Base-by-base conservation (phyloP, 2,888 invertebrate species). In the Horisme vitalbata region DNA sequence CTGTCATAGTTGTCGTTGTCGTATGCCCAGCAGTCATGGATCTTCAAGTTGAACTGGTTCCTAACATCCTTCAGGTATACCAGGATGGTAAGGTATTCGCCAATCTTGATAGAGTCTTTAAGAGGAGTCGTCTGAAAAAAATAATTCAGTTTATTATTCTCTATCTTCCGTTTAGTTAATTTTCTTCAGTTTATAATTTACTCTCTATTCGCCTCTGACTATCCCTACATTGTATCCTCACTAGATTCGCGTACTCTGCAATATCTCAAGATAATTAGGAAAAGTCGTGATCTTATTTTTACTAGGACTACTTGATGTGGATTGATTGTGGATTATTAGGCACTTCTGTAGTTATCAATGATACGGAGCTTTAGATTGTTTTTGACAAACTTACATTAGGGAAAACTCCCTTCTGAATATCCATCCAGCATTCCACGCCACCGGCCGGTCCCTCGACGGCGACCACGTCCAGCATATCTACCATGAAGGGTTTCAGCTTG, bases 371-470 rank as follows among this genome's bases (percentile, higher is more conserved):
- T 27, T 10, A 11, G 4, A 4, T 3, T 23, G 2, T n/a, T 9
- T 26, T 11, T 2, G 4, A 13, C 0, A 9, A 24, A n/a, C 84
- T 86, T 69, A 93, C 93, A 59, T 93, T 92, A 14, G 95, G 95
- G 72, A 92, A 94, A 55, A 90, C 85, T 65, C 94, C 94, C 57
- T 90, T 90, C 61, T 93, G 93, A 48, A 94, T 93, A 57, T 94
- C 94, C 94, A 95, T 94, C 94, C 94, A 95, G 76, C 94, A 94
- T 61, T 94, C 93, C 0, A 94, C 91, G 0, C 92, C 91, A 2
- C 93, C 93, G 8, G 90, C 91, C 0, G 91, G 89, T 0, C 93
- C 92, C 12, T 93, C 91, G 0, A 94, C 93, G 0, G 93, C 92
- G 1, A 94, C 91, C 0, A 93, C 92, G 60, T 93, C 93, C 13